A percentile compares a stretch with the other conserved stretches of the same genome.
phyloP scores from a whole-genome alignment of 2,888 invertebrate species.

The Osmoderma eremita region DNA sequence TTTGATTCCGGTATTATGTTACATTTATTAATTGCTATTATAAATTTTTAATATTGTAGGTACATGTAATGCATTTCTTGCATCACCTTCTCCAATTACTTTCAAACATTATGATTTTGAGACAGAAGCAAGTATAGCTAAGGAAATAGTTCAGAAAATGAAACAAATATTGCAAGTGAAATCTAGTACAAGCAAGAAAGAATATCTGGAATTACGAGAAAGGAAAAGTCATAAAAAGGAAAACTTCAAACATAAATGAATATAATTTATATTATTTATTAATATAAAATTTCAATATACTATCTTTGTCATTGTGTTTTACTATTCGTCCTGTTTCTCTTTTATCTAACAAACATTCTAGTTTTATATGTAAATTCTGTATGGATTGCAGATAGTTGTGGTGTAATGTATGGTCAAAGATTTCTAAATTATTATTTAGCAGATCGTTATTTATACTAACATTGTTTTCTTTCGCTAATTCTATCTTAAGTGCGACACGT shows the following conservation, averaged over 20 bases:
- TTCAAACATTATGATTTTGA: constrained; percentile 93
- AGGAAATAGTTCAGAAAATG: constrained; percentile 87
- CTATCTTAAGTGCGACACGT: not conserved
- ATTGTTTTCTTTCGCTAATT: not conserved
- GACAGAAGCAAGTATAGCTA: constrained; percentile 77
- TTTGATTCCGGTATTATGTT: constrained; percentile 21
- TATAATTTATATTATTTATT: constrained; percentile 9
- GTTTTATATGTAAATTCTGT: constrained; percentile 10
- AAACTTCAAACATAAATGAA: constrained; percentile 41
- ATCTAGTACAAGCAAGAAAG: constrained; percentile 81
- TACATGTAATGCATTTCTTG: constrained; percentile 47
- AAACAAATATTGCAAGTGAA: constrained; percentile 86
- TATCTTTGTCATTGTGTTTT: not conserved
- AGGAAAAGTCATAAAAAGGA: constrained; percentile 68
- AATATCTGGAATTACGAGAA: constrained; percentile 82
- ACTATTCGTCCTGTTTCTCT: not conserved
- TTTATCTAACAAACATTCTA: constrained; percentile 11
- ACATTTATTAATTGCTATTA: not conserved
- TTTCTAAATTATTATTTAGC: constrained; percentile 1
- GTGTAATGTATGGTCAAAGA: constrained; percentile 28
- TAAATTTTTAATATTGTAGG: constrained; percentile 12
- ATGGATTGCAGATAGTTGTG: constrained; percentile 15
- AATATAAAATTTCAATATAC: not conserved
- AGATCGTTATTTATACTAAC: not conserved
- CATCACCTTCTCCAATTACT: constrained; percentile 64